phyloP scores from a whole-genome alignment of 1,140 invertebrate species.

The Drosophila ananassae region DNA sequence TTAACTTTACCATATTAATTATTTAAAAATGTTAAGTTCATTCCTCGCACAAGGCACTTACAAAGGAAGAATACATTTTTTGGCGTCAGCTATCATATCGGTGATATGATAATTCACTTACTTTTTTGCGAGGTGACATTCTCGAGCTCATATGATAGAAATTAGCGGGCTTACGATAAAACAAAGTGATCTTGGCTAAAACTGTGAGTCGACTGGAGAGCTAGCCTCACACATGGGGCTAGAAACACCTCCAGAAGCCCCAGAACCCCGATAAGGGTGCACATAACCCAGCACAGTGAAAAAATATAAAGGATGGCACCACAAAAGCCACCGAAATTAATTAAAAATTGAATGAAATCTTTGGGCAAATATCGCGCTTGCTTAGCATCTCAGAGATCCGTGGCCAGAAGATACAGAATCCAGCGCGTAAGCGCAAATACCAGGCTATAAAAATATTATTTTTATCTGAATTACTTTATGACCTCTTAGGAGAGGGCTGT shows the following conservation, averaged over 20 bases:
- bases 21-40: not conserved
- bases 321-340: slow-evolving; percentile 51
- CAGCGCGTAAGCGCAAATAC: slow-evolving; percentile 36
- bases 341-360: slow-evolving; percentile 67
- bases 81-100: not conserved
- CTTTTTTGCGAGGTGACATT: slow-evolving; percentile 30
- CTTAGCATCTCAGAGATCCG: slow-evolving; percentile 29
- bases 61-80: not conserved
- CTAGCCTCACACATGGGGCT: slow-evolving; percentile 39
- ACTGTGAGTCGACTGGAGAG: slow-evolving; percentile 58
- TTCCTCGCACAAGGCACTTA: not conserved
- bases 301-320: slow-evolving; percentile 25
- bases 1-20: slow-evolving; percentile 18
- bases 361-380: slow-evolving; percentile 60
- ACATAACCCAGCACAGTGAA: slow-evolving; percentile 33
- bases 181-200: slow-evolving; percentile 70
- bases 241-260: slow-evolving; percentile 26
- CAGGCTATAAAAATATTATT: slow-evolving; percentile 35
- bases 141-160: slow-evolving; percentile 45
- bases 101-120: slow-evolving; percentile 38
- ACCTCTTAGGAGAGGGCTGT: not conserved
- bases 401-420: slow-evolving; percentile 30
- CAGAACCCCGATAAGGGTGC: slow-evolving; percentile 62
- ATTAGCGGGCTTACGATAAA: slow-evolving; percentile 51
- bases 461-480: slow-evolving; percentile 29